These are phyloP conservation scores for Vollenhovia emeryi DNA, from an alignment of 1,140 invertebrate species.

Conservation along the genomic window DNA sequence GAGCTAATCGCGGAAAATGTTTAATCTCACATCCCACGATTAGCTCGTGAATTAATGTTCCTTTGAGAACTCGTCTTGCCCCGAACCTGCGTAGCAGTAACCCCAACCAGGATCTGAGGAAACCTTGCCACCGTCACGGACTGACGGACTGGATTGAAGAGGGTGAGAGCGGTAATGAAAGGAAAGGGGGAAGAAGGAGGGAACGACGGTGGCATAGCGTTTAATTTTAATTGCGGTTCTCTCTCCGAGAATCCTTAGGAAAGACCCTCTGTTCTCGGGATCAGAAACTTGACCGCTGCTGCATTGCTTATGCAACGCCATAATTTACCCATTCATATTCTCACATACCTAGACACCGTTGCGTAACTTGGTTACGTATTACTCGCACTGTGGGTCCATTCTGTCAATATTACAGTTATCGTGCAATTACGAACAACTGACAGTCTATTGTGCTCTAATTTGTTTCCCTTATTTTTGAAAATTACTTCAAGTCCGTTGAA, in stretches of 20 bases:
- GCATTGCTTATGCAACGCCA: conserved; percentile 77
- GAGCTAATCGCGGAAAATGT: conserved; percentile 79
- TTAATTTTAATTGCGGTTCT: conserved; percentile 83
- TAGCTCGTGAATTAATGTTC: conserved; percentile 78
- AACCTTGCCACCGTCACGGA: conserved; percentile 78
- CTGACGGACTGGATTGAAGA: conserved; percentile 74
- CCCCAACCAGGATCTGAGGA: conserved; percentile 70
- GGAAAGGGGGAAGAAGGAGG: conserved; percentile 24
- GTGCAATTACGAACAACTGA: background rate
- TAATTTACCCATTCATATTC: conserved; percentile 71
- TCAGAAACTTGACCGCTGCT: conserved; percentile 69
- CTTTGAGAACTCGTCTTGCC: conserved; percentile 74
- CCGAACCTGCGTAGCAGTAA: conserved; percentile 63
- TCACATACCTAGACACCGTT: conserved; percentile 38
- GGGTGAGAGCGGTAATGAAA: conserved; percentile 61
- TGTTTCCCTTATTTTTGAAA: background rate
- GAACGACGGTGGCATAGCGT: conserved; percentile 63
- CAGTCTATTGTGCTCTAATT: background rate
- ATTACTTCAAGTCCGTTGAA: background rate
- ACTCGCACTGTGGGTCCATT: no score
- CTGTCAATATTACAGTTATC: background rate
- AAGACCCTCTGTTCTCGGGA: conserved; percentile 66
- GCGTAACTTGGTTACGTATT: conserved; percentile 33
- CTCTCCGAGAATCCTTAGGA: conserved; percentile 78
- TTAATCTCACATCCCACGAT: conserved; percentile 77